phyloP scores from a whole-genome alignment of 2,797 vertebrate genomes.

The Sebastes taczanowskii region DNA sequence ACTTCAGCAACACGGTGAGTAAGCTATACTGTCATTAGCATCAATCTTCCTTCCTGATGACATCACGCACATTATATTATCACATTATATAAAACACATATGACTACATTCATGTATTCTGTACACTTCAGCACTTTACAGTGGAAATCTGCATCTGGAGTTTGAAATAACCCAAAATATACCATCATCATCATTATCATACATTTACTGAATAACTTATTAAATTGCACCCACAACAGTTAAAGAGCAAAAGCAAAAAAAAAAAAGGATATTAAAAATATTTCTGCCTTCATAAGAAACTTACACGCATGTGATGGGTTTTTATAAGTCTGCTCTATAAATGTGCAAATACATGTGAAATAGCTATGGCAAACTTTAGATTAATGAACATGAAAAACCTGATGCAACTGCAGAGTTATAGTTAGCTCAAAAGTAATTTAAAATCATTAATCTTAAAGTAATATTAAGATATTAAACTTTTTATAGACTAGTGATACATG shows the following conservation, averaged over 20 bases:
- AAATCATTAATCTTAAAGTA: neutral
- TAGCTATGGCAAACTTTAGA: neutral
- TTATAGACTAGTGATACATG: neutral
- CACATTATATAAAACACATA: neutral
- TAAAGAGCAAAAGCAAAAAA: neutral
- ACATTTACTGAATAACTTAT: neutral
- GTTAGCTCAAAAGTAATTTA: neutral
- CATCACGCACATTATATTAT: too few relatives aligned
- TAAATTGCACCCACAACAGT: neutral
- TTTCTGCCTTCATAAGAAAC: neutral
- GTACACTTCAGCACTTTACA: neutral
- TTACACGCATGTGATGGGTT: neutral
- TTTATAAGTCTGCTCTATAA: neutral
- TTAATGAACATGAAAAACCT: neutral
- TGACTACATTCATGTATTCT: neutral
- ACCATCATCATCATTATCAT: neutral
- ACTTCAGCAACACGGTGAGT: too few relatives aligned
- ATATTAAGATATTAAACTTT: neutral
- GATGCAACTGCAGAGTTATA: neutral
- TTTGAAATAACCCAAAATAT: neutral
- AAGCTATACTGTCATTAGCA: too few relatives aligned
- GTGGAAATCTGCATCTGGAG: neutral
- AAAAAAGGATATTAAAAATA: neutral
- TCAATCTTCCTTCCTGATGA: too few relatives aligned
- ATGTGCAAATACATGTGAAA: constrained; percentile 1